phyloP scores from a whole-genome alignment of 1,140 invertebrate genomes.

The Temnothorax nylanderi region DNA sequence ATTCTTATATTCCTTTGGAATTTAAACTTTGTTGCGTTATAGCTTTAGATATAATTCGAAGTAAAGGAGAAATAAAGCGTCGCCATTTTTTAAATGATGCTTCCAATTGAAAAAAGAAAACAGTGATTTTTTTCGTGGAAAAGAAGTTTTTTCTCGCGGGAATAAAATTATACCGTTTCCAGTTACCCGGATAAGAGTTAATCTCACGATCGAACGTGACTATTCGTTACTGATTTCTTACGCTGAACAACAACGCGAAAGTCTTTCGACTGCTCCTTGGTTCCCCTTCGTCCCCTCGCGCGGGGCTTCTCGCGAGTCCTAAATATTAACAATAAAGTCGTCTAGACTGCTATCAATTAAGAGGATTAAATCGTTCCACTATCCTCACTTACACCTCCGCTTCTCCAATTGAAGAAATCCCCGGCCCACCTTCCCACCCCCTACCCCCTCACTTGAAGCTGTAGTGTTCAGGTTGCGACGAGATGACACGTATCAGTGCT shows the following conservation, averaged over 20 bases:
- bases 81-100: background rate
- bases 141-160: background rate
- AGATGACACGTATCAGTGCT: constrained; percentile 60
- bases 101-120: background rate
- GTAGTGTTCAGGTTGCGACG: constrained; percentile 83
- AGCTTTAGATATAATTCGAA: background rate
- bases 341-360: constrained; percentile 64
- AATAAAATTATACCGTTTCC: background rate
- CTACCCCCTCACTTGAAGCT: constrained; percentile 61
- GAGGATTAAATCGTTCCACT: constrained; percentile 53
- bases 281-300: background rate
- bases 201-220: background rate
- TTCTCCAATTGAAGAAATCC: constrained; percentile 38
- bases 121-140: background rate
- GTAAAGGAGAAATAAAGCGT: background rate
- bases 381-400: constrained; percentile 6
- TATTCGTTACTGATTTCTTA: background rate
- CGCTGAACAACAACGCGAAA: background rate
- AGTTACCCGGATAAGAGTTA: constrained; percentile 37
- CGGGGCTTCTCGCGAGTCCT: constrained; percentile 40
- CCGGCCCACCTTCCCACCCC: background rate
- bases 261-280: background rate
- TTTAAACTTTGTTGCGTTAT: background rate
- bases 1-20: constrained; percentile 15
- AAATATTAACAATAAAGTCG: constrained; percentile 54